Evolutionary conservation across 2,888 invertebrate species (phyloP), one percentile per base, ranked within the genome.

Genomic region (Drosophila melanosoma): DNA sequence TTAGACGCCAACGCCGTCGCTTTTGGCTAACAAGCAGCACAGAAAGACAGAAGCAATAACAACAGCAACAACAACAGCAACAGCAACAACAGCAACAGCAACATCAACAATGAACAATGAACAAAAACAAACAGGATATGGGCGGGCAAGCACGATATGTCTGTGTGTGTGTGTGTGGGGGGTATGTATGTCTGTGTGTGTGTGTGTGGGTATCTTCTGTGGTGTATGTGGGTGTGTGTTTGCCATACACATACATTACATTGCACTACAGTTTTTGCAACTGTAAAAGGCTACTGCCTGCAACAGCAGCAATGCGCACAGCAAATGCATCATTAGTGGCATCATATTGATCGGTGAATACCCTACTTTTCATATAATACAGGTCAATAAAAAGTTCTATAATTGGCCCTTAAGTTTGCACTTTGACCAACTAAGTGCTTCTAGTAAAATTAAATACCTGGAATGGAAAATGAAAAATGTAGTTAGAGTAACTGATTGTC

Each of bases 91-190:
- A 33, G 5, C 56, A 57, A 12, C 36, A 48, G 53, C 54, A 52
- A 64, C 56, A 72, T 49, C 61, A 64, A 53, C 70, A 66, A 49
- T 65, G 77, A 60, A 40, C 58, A 61, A 58, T 59, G 82, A 71
- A 84, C 82, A 84, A 82, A 82, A 82, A 82, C 82, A 82, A 82
- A 82, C 82, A 82, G 82, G 84, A 82, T 82, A 84, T 82, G 84
- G 82, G 82, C 82, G 82, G 85, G 79, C 76, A 66, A 72, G 63
- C 62, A 54, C 68, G 62, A 73, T 72, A 72, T 68, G 54, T 83
- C 60, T 74, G 32, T 52, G 67, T 70, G 54, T 60, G 48, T 15
- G n/a, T 51, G 12, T 59, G 42, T 35, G 33, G 52, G 33, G 35
- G 23, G 45, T 58, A 45, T 48, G 15, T 35, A 8, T 15, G 20